Evolutionary conservation across 2,113 vertebrate genomes (phyloP), one percentile per base, ranked within the genome.

Genomic region (Melanotaenia duboulayi): DNA sequence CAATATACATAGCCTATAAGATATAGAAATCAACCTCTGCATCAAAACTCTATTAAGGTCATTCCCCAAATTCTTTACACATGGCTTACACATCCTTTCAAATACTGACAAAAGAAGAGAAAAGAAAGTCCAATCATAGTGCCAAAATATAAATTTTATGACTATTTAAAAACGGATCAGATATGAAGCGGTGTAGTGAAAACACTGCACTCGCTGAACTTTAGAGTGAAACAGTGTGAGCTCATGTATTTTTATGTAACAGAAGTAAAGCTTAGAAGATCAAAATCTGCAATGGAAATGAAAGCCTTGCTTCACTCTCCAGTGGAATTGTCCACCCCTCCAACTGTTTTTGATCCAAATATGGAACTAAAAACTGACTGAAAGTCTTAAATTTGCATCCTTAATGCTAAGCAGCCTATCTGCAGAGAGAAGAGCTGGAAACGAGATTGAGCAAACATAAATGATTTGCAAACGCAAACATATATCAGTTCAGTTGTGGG

Each of bases 281-380:
- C 73, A 68, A 19, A 85, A 88, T 78, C 82, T 84, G 75, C 69
- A 87, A 75, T 86, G 74, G 72, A 87, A 83, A 91, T 83, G 55
- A 86, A 88, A 68, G 54, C 55, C 12, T 66, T 20, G 65, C 71
- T 71, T 62, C 61, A 39, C 52, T 78, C 68, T 71, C 48, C 67
- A 39, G 46, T 82, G 61, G 52, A 74, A 65, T 68, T 22, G 58
- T 74, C 71, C 80, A 71, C 63, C 77, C 76, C 74, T 74, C 71
- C 78, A 70, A 50, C 61, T 5, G 20, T 12, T 71, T 84, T 87
- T 81, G 83, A 80, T 88, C 80, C 82, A 87, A 89, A 89, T 82
- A 84, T 87, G 81, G 81, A 79, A 86, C 37, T 6, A 57, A 80
- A 81, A 59, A 61, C 61, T 35, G 35, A 32, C 28, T 60, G 50